Evolutionary conservation across 1,140 invertebrate genomes (phyloP), one percentile per base, ranked within the genome.

Genomic region (Zaprionus kolodkinae): DNA sequence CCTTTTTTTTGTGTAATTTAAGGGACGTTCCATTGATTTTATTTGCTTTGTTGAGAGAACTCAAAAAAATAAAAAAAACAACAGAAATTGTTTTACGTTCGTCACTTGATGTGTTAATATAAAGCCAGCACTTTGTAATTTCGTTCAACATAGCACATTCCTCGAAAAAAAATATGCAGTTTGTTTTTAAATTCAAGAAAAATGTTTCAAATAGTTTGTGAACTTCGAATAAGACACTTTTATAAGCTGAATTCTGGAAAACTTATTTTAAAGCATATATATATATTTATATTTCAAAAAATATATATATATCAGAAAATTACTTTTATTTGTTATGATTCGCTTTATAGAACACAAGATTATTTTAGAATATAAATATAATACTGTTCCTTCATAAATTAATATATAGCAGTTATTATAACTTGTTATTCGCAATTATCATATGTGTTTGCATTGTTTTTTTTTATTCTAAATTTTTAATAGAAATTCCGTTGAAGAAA

Each of bases 91-190:
- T 35, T 55, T 38, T 25, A 27, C 15, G 43, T 63, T 77, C 72
- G 79, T 78, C 70, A 78, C 64, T 78, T 70, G 74, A 81, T 77
- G 74, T 81, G 65, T 81, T 77, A 78, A 81, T 81, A 70, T 64
- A 57, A 63, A 71, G 72, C 12, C 69, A 56, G 12, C 33, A 52
- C 68, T 72, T 81, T 45, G 67, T 30, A 52, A 72, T 66, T 66
- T 66, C 12, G 25, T 45, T 45, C n/a, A 15, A 15, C 40, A 35
- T 35, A 10, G 33, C 33, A 35, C 7, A 45, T 27, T 25, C 50
- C 11, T 27, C 27, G 1, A 21, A 52, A 52, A 25, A 3, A 45
- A 45, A 45, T 15, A 35, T 35, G 10, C 33, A 35, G 6, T 10
- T 0, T 1, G 9, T 15, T 52, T 30, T 35, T 45, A 17, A 45